Evolutionary conservation across 37 sponge, comb jelly and placozoan genomes (phyloP).

Genomic region (Aplysina aerophoba): DNA sequence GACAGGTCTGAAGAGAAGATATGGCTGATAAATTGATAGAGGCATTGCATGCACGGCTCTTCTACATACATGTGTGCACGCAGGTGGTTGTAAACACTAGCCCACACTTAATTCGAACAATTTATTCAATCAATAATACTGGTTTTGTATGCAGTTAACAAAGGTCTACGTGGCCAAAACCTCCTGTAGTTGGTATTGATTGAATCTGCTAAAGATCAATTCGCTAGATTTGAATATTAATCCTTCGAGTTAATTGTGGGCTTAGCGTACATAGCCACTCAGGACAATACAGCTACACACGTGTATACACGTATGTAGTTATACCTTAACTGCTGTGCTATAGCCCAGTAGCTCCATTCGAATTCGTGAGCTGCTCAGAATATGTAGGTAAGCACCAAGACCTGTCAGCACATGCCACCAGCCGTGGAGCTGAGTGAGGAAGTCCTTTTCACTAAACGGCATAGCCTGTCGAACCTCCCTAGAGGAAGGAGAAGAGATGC

Average conservation of each 20-base stretch:
- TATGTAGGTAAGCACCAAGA: slow-evolving; percentile 68
- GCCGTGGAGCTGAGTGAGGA: slow-evolving; percentile 76
- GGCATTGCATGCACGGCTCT: no score
- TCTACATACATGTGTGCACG: background rate
- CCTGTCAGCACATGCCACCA: slow-evolving; percentile 91
- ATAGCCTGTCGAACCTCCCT: slow-evolving; percentile 21
- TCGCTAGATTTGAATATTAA: background rate
- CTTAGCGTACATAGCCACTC: slow-evolving; percentile 7
- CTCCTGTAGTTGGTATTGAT: background rate
- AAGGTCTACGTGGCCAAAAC: background rate
- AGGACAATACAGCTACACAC: slow-evolving; percentile 8
- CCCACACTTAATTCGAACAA: slow-evolving; percentile 21
- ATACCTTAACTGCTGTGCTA: slow-evolving; percentile 43
- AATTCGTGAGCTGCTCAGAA: slow-evolving; percentile 52
- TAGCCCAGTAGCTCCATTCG: slow-evolving; percentile 48
- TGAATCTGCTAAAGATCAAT: background rate
- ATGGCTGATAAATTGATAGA: no score
- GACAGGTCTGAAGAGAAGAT: slow-evolving; percentile 3
- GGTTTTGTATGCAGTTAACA: background rate
- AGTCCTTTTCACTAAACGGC: background rate
- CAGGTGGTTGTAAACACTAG: background rate
- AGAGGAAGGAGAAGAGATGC: background rate
- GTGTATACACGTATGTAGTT: background rate
- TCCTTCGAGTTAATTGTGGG: no score
- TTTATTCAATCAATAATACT: background rate